phyloP scores from a whole-genome alignment of 2,888 invertebrate species.

The Eupeodes latifasciatus region DNA sequence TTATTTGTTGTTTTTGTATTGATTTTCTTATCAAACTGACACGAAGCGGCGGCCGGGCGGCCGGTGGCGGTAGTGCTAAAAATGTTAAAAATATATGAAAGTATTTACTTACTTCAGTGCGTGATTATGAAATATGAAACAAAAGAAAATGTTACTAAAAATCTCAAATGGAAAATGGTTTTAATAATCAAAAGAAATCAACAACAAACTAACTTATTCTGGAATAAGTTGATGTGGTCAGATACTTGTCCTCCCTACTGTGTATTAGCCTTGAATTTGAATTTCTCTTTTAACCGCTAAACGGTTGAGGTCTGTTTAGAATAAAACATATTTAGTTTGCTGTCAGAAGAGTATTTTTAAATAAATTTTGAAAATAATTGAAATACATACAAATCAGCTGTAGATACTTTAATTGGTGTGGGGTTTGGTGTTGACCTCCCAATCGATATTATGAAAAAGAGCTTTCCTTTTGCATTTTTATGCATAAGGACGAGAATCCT shows the following conservation, averaged over 20 bases:
- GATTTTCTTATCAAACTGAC: slow-evolving; percentile 58
- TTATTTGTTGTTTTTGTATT: slow-evolving; percentile 25
- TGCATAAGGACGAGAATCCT: slow-evolving; percentile 40
- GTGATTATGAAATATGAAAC: neutral
- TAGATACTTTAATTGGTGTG: neutral
- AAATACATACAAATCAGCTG: slow-evolving; percentile 51
- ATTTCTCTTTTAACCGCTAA: neutral
- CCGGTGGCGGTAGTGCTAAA: neutral
- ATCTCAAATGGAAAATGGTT: neutral
- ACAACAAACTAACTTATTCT: neutral
- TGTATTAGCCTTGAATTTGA: slow-evolving; percentile 37
- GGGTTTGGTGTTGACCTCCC: neutral
- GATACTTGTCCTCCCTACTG: slow-evolving; percentile 15
- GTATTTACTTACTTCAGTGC: slow-evolving; percentile 32
- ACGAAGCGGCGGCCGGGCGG: neutral
- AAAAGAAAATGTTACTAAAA: neutral
- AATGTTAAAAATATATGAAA: neutral
- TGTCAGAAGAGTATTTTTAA: neutral
- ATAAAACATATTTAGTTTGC: neutral
- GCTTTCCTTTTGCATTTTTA: slow-evolving; percentile 16
- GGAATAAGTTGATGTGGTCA: slow-evolving; percentile 3
- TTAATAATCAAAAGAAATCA: neutral
- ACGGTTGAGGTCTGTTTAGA: neutral
- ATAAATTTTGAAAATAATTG: slow-evolving; percentile 1
- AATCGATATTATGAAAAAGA: slow-evolving; percentile 25